A percentile compares a stretch with the other conserved stretches of the same genome.
These are phyloP conservation scores for Melanotaenia parkinsoni DNA, from an alignment of 2,797 vertebrate species.

Conservation along the genomic window DNA sequence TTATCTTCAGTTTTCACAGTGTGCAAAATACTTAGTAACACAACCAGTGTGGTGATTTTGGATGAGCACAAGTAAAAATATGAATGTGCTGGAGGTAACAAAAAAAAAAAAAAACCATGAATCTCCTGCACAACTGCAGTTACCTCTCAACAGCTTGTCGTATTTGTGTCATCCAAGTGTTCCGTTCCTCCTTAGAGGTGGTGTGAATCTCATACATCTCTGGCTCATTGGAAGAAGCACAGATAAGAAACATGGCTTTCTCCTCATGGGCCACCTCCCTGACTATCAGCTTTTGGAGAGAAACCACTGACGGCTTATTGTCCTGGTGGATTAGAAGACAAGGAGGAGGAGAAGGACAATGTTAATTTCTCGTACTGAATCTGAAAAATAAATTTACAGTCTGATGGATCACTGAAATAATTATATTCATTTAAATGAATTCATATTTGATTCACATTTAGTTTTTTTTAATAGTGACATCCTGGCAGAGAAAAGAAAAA, in stretches of 20 bases:
- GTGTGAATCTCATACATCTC: conserved; percentile 94
- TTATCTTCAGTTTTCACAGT: background rate
- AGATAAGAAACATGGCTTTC: conserved; percentile 95
- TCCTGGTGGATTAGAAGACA: conserved; percentile 80
- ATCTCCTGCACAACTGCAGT: background rate
- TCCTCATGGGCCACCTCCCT: conserved; percentile 94
- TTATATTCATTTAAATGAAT: background rate
- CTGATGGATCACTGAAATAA: background rate
- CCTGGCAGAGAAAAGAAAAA: background rate
- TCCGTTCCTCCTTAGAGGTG: conserved; percentile 89
- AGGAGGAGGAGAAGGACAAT: background rate
- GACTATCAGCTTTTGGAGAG: conserved; percentile 92
- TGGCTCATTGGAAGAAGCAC: conserved; percentile 84
- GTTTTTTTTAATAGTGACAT: background rate
- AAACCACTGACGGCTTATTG: conserved; percentile 91
- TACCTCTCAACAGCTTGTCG: conserved; percentile 87
- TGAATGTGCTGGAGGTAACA: background rate
- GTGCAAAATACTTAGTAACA: background rate
- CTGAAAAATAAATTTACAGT: background rate
- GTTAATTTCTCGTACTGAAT: background rate
- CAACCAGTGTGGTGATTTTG: background rate
- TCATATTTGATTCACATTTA: background rate
- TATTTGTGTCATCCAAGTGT: conserved; percentile 91
- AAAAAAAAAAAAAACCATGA: background rate
- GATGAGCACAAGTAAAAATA: background rate